Percentiles rank a stretch among this genome's conserved stretches.
These are phyloP conservation scores for Alligator sinensis DNA, from an alignment of 2,113 vertebrate genomes.

Conservation along the genomic window DNA sequence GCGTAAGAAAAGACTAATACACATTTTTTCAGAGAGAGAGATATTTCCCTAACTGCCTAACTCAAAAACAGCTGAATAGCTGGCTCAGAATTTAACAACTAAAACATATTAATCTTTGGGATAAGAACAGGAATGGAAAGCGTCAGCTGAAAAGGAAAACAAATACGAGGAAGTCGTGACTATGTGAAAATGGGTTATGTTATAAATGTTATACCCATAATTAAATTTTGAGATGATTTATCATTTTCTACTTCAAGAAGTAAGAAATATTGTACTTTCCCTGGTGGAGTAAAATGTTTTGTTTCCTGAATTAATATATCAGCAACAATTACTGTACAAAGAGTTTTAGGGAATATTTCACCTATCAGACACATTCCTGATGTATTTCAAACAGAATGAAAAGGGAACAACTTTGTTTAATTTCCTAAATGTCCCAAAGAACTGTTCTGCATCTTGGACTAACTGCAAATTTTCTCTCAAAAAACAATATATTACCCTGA, in stretches of 20 bases:
- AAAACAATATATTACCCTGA: not conserved
- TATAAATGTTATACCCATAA: not conserved
- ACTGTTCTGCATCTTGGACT: not conserved
- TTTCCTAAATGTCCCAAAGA: not conserved
- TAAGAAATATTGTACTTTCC: not conserved
- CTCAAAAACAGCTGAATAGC: not conserved
- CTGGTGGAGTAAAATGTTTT: no score
- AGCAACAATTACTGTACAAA: no score
- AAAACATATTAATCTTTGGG: not conserved
- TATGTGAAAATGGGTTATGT: not conserved
- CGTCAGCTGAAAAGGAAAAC: not conserved
- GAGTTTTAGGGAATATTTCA: not conserved
- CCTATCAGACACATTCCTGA: not conserved
- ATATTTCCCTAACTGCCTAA: not conserved
- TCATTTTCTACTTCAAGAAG: not conserved
- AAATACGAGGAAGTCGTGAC: not conserved
- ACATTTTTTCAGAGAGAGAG: no score
- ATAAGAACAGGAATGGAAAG: not conserved
- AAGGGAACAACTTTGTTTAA: not conserved
- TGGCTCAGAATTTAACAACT: not conserved
- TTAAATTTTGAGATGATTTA: not conserved
- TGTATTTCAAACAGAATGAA: not conserved
- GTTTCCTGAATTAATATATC: no score
- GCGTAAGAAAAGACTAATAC: no score
- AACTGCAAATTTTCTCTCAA: fast-evolving